Conservation (phyloP, 2,797 vertebrate species). For the Perodicticus potto region DNA sequence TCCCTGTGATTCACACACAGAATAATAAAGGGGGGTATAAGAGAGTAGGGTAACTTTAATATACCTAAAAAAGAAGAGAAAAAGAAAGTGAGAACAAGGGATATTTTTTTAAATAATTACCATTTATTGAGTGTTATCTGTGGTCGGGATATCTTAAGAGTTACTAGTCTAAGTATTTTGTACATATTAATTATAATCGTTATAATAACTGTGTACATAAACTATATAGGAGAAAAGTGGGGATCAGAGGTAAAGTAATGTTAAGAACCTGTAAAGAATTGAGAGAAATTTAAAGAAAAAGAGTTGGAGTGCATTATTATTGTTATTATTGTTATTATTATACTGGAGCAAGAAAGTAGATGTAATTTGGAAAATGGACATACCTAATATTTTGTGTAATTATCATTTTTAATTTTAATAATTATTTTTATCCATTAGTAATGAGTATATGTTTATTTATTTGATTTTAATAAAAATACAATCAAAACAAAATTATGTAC, state of each 20-base stretch:
- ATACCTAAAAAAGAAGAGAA: background rate
- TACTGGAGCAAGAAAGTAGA: background rate
- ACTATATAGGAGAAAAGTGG: background rate
- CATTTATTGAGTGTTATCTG: background rate
- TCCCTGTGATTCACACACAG: background rate
- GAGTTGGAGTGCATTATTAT: background rate
- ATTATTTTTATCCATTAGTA: background rate
- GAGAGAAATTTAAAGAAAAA: background rate
- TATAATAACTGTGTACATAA: background rate
- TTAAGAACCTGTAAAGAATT: background rate
- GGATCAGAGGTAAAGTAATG: background rate
- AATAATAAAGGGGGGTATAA: background rate
- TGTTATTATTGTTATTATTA: background rate
- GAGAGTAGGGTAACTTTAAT: background rate
- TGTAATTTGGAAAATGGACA: background rate
- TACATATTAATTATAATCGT: background rate
- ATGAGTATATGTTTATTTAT: background rate
- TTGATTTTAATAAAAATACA: background rate
- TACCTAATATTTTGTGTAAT: background rate
- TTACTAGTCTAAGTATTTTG: background rate
- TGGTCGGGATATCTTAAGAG: background rate
- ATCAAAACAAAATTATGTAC: background rate
- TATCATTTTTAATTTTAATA: background rate
- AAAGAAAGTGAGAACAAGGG: background rate
- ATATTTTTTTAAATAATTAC: background rate